phyloP scores from a whole-genome alignment of 2,888 invertebrate genomes.

The Neocrepidodera transversa region DNA sequence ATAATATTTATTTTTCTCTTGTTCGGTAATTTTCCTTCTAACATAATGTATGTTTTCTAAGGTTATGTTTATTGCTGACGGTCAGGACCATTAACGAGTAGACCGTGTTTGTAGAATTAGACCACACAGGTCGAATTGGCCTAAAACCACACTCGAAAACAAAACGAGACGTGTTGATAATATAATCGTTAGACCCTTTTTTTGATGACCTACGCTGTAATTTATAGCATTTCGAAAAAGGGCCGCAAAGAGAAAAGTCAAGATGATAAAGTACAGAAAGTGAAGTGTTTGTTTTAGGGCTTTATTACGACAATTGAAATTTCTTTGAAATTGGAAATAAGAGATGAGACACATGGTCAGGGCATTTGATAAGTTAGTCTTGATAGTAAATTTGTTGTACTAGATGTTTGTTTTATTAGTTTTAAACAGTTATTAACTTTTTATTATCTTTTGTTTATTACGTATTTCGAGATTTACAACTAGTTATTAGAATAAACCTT shows the following conservation, averaged over 20 bases:
- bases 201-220: conserved; percentile 2
- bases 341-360: neutral
- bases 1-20: too few species aligned
- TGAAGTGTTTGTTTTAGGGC: neutral
- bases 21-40: too few species aligned
- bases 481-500: too few species aligned
- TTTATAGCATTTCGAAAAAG: neutral
- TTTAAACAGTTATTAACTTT: too few species aligned
- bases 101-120: neutral
- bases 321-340: neutral
- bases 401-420: too few species aligned
- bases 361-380: too few species aligned
- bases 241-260: neutral
- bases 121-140: conserved; percentile 30
- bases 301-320: conserved; percentile 1
- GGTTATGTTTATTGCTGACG: conserved; percentile 5
- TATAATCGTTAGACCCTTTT: conserved; percentile 31
- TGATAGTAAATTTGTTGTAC: too few species aligned
- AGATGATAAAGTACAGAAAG: neutral
- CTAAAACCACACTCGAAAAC: conserved; percentile 20
- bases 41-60: too few species aligned
- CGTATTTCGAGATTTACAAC: too few species aligned
- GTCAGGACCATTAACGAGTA: neutral
- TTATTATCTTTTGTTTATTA: too few species aligned
- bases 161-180: conserved; percentile 30